Evolutionary conservation across 2,797 vertebrate genomes (phyloP), one percentile per base, ranked within the genome.

Genomic region (Diceros bicornis): DNA sequence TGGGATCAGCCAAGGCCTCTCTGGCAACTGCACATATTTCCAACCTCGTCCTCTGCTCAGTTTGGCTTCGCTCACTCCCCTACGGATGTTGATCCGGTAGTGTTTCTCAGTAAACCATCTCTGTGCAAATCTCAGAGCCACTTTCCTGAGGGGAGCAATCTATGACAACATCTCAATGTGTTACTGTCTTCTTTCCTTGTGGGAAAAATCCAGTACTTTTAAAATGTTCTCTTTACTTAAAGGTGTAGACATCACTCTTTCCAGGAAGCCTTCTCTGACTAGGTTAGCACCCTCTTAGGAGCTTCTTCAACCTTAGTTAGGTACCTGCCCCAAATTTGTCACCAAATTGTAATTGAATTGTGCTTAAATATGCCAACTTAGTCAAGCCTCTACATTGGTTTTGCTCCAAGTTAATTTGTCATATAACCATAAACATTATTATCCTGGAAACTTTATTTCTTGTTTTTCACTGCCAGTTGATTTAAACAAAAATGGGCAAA

Each of bases 341-440:
- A 87, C 27, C 18, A 50, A 52, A 61, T 29, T 57, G 0, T 87
- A 59, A 92, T 64, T 84, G 11, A 69, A 68, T 59, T 95, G 2
- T 82, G 55, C 37, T 82, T 88, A 94, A 85, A 55, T 59, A 72
- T 0, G 5, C 32, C 27, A 77, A 68, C 59, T 89, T 89, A 72
- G 10, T 23, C 9, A 77, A 89, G 1, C 2, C 10, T 6, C 6
- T 83, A 7, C 55, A 32, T 9, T 66, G 61, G 23, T 61, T 93
- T 93, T 88, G 16, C 20, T 77, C 20, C 41, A 72, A 96, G 44
- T 71, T 72, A 75, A 55, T 81, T 93, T 75, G 20, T 86, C 50
- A 91, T 66, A 66, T n/a, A 85, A 64, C 0, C 11, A 61, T 57
- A 77, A 82, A 2, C 64, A 71, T 61, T 88, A 0, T 96, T 85